Evolutionary conservation across 2,113 vertebrate genomes (phyloP), one percentile per base, ranked within the genome.

Genomic region (Salvelinus namaycush): DNA sequence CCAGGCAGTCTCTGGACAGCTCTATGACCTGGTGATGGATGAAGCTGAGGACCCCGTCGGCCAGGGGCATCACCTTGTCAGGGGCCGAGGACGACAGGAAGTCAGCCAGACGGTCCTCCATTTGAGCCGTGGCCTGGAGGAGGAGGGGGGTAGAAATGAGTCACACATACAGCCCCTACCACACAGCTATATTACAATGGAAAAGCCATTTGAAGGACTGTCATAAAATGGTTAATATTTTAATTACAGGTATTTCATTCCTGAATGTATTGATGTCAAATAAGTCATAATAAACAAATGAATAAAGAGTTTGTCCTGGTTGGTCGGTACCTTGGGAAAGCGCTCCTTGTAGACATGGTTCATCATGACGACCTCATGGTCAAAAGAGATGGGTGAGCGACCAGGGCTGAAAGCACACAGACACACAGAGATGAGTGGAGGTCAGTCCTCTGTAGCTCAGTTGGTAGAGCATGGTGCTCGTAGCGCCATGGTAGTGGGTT

Each of bases 321-420:
- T 24, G 8, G 76, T 95, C 87, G 14, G 51, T 89, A 99, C 97
- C 97, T 99, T 99, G 5, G 97, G 97, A 90, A 99, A 99, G 75
- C 97, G 93, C 92, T 99, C 97, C 91, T 98, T 99, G 93, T 99
- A 99, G 69, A 99, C 97, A 90, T 99, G 97, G 92, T 99, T 99
- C 97, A 99, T 99, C 97, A 99, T 99, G 91, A 99, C 94, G 84
- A 99, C 98, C 93, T 99, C 97, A 86, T 96, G 96, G 92, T 99
- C 97, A 83, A 97, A 99, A 80, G 96, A 97, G 89, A 98, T 92
- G 0, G 97, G 96, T 64, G 96, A 98, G 73, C 97, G 97, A 54
- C 97, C 97, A 31, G 97, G 97, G 86, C 97, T 99, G 85, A 24
- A 91, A 79, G 29, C 20, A 73, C 34, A 18, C 27, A 70, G 39